Base-by-base conservation (phyloP, 2,888 invertebrate species). In the Brenthis daphne region DNA sequence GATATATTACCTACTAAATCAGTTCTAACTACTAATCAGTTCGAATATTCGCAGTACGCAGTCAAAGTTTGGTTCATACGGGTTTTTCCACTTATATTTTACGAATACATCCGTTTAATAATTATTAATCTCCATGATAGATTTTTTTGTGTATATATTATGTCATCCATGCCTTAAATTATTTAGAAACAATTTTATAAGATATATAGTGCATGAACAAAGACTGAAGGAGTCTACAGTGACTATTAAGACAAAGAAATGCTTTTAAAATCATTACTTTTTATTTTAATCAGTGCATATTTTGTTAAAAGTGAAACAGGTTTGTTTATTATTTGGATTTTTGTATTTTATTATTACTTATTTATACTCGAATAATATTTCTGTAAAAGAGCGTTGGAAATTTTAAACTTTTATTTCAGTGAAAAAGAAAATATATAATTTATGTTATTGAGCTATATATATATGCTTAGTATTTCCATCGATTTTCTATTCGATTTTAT, bases 51-150 rank as follows among this genome's bases (percentile, higher is more conserved):
- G 20, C 54, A 54, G 63, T 54, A 16, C 20, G 37, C 20, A n/a
- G 37, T 14, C 20, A 51, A 54, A 63, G 63, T 63, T 63, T 4
- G 20, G 13, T 24, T 14, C 6, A n/a, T 16, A 16, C 53, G 63
- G 63, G 63, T 63, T 63, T 63, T 63, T 54, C 37, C 53, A 63
- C 29, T 50, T 24, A 29, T 24, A 11, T 24, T 11, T 11, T 43
- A 43, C 11, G 37, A 53, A 53, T 43, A 63, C 43, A 63, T 63
- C 63, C 63, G 63, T 63, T 63, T 63, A 14, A 43, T 51, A 14
- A 20, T 63, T 63, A 14, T 24, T 51, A 14, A 20, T 33, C 8
- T 37, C 37, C 43, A 63, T 53, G 43, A 16, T 14, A 29, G 20
- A 20, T 20, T 20, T 53, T 63, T 63, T 53, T 63, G 16, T 51